These are phyloP conservation scores for Rhynchopsitta pachyrhyncha DNA, from an alignment of 2,113 vertebrate species.

Conservation along the genomic window DNA sequence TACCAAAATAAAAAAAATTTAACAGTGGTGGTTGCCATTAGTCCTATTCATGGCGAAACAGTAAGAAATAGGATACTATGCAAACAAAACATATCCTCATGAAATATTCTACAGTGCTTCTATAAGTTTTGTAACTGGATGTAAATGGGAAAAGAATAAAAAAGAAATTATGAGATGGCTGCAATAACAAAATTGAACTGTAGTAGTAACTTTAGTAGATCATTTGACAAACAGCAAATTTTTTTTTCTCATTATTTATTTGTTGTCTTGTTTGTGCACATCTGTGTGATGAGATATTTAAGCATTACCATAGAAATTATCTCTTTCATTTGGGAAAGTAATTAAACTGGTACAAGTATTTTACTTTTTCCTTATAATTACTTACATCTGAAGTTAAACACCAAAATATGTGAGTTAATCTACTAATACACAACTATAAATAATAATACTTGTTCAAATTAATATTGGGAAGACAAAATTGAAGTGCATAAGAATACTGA, in stretches of 20 bases:
- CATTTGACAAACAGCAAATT: neutral
- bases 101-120: neutral
- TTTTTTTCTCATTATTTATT: neutral
- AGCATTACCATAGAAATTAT: accelerated
- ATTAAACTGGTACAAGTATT: neutral
- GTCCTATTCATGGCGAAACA: neutral
- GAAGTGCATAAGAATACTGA: neutral
- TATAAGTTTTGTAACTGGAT: neutral
- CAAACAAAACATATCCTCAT: neutral
- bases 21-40: accelerated
- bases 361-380: neutral
- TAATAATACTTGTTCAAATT: neutral
- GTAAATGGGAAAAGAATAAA: neutral
- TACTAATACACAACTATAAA: neutral
- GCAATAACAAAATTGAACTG: neutral
- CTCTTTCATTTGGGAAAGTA: neutral
- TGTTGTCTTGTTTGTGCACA: neutral
- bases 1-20: neutral
- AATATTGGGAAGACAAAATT: neutral
- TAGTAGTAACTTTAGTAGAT: neutral
- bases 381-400: neutral
- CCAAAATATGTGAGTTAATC: neutral
- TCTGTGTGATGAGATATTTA: neutral
- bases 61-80: neutral
- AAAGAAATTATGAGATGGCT: neutral